Percentiles rank a stretch among this genome's conserved stretches.
These are phyloP conservation scores for Trichechus manatus DNA, from an alignment of 2,113 vertebrate genomes.

Conservation along the genomic window DNA sequence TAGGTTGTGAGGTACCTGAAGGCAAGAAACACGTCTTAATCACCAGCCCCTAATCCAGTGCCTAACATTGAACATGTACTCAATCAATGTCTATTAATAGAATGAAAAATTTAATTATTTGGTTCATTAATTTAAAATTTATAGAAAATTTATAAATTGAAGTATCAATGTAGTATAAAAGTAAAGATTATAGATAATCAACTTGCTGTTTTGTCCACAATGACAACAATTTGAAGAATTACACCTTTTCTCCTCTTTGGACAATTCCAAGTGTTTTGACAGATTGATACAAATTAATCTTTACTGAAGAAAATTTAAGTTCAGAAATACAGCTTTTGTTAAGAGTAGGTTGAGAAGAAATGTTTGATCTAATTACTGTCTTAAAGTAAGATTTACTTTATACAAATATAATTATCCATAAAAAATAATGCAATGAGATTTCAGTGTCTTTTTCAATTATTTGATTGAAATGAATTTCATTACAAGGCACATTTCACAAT, in stretches of 20 bases:
- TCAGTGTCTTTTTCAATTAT: conserved; percentile 31
- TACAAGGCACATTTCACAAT: conserved; percentile 42
- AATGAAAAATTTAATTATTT: background rate
- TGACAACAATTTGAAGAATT: background rate
- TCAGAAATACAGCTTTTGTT: conserved; percentile 8
- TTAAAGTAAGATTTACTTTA: conserved; percentile 58
- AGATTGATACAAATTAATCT: background rate
- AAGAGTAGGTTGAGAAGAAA: background rate
- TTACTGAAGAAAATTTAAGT: conserved; percentile 31
- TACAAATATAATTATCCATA: background rate
- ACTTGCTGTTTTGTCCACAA: background rate
- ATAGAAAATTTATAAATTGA: background rate
- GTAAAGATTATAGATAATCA: background rate
- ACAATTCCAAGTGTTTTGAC: background rate
- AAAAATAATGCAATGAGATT: conserved; percentile 42
- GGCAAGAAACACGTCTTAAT: background rate
- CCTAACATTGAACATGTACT: background rate
- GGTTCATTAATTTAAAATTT: conserved; percentile 39
- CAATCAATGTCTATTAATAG: too few relatives aligned
- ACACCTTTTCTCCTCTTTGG: background rate
- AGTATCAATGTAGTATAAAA: background rate
- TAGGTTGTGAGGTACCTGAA: background rate
- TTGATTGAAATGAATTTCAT: conserved; percentile 43
- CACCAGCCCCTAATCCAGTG: background rate
- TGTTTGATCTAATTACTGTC: background rate